These are phyloP conservation scores for Gari tellinella DNA, from an alignment of 2,888 invertebrate species.

Conservation along the genomic window DNA sequence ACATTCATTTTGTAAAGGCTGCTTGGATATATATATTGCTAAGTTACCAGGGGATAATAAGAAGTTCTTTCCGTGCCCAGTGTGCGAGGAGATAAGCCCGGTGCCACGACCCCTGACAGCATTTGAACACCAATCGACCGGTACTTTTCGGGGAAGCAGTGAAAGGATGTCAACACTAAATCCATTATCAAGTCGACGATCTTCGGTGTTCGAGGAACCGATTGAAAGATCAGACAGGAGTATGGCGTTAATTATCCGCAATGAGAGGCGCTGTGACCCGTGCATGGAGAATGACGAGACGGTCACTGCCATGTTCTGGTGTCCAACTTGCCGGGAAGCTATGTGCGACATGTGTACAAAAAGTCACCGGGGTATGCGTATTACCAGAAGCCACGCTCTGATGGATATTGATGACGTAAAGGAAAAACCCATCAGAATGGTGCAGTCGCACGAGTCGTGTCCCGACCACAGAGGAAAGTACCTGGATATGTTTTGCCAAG, in stretches of 20 bases:
- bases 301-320: conserved; percentile 51
- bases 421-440: conserved; percentile 37
- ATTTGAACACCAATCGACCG: neutral
- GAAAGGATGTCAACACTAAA: conserved; percentile 4
- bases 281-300: conserved; percentile 51
- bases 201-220: conserved; percentile 28
- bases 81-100: conserved; percentile 49
- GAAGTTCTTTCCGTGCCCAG: conserved; percentile 54
- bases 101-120: conserved; percentile 21
- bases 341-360: conserved; percentile 58
- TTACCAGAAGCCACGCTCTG: conserved; percentile 50
- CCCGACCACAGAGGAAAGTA: conserved; percentile 56
- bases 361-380: conserved; percentile 59
- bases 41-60: conserved; percentile 46
- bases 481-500: conserved; percentile 54
- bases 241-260: conserved; percentile 37
- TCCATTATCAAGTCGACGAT: conserved; percentile 38
- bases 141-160: no score
- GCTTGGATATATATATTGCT: conserved; percentile 54
- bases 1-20: conserved; percentile 57
- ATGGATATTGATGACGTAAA: conserved; percentile 56
- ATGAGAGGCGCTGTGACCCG: conserved; percentile 49
- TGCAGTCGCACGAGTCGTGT: conserved; percentile 48
- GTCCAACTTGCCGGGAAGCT: conserved; percentile 54
- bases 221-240: conserved; percentile 22